Percentiles rank a stretch among this genome's conserved stretches.
Evolutionary conservation across 2,113 vertebrate genomes (phyloP).

Genomic region (Coptodon rendalli): DNA sequence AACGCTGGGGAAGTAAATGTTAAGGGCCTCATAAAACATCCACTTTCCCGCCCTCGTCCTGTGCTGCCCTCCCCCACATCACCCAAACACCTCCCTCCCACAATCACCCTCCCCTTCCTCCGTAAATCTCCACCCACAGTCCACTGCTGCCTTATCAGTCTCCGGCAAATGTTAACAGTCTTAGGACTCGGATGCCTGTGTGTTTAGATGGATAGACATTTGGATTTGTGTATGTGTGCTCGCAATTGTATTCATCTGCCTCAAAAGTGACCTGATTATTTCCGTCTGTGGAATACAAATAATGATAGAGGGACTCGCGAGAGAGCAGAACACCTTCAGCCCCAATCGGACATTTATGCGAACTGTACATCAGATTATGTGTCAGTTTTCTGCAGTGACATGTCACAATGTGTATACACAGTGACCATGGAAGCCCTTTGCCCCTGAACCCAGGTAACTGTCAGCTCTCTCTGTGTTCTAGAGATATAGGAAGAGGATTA

Average conservation of each 20-base stretch:
- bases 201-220: background rate
- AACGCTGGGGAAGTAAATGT: constrained; percentile 76
- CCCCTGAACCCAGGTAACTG: constrained; percentile 30
- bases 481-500: constrained; percentile 28
- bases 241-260: background rate
- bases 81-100: constrained; percentile 31
- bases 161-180: constrained; percentile 9
- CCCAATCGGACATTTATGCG: background rate
- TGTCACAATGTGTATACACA: constrained; percentile 18
- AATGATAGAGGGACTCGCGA: constrained; percentile 2
- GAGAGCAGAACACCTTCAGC: background rate
- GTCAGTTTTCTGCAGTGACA: background rate
- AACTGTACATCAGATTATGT: constrained; percentile 11
- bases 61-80: constrained; percentile 31
- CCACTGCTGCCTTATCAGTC: constrained; percentile 12
- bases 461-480: background rate
- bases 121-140: constrained; percentile 33
- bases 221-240: background rate
- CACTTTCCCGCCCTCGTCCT: constrained; percentile 54
- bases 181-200: background rate
- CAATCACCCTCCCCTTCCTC: background rate
- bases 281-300: background rate
- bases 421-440: background rate
- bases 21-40: constrained; percentile 79
- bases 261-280: background rate